Conservation (phyloP, 2,797 vertebrate genomes). For the Arrhamphus sclerolepis region DNA sequence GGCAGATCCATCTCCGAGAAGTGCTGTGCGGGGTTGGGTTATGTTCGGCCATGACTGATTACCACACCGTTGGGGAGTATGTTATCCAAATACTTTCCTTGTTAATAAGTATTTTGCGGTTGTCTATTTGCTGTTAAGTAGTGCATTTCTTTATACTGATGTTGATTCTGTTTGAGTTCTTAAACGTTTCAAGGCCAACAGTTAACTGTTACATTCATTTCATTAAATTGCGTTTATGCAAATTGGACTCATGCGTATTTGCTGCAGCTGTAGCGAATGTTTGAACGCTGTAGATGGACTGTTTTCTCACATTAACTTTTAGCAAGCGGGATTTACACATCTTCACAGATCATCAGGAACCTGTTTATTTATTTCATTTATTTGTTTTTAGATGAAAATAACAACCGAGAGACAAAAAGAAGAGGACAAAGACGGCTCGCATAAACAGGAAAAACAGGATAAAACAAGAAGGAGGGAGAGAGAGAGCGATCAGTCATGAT, state of each 20-base stretch:
- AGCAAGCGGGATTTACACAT: slow-evolving; percentile 10
- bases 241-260: slow-evolving; percentile 48
- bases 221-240: slow-evolving; percentile 54
- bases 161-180: slow-evolving; percentile 45
- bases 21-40: neutral
- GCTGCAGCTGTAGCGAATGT: neutral
- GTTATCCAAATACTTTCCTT: slow-evolving; percentile 62
- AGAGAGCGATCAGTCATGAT: too few relatives aligned
- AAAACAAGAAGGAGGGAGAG: too few relatives aligned
- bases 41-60: slow-evolving; percentile 58
- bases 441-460: too few relatives aligned
- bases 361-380: slow-evolving; percentile 14
- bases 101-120: slow-evolving; percentile 63
- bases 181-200: slow-evolving; percentile 30
- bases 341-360: slow-evolving; percentile 14
- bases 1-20: slow-evolving; percentile 45
- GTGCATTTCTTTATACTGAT: slow-evolving; percentile 50
- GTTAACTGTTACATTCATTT: slow-evolving; percentile 34
- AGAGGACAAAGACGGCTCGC: too few relatives aligned
- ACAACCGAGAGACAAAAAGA: too few relatives aligned
- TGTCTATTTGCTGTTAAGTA: slow-evolving; percentile 52
- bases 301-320: slow-evolving; percentile 30
- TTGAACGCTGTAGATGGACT: neutral
- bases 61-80: slow-evolving; percentile 47
- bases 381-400: too few relatives aligned